Base-by-base conservation (phyloP, 2,797 vertebrate genomes). In the Xerus rutilus region DNA sequence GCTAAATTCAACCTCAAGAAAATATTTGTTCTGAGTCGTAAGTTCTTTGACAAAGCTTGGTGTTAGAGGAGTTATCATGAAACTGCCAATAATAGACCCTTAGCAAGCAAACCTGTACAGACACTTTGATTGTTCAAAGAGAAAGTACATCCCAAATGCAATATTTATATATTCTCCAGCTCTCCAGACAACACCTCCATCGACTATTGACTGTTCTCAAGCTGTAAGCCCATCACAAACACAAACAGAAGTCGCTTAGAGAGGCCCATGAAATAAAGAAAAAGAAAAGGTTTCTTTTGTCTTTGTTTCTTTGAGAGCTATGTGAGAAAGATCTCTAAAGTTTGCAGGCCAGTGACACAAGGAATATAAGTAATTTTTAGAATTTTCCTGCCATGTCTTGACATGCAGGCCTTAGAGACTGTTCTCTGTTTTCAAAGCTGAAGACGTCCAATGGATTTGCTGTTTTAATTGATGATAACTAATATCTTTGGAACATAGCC, bases 11-110 rank as follows among this genome's bases (percentile, higher is more conserved):
- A 1, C 59, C 89, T 78, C 81, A 78, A 97, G 79, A 77, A 94
- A 96, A 87, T 93, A 65, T 96, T 94, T 95, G 23, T 81, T 94
- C 35, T 95, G 86, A 97, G 64, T 62, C 87, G 86, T 81, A 45
- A 90, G 15, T 93, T 43, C 47, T 74, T 89, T 88, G 81, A 74
- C 89, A 94, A 93, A 78, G n/a, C 69, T 93, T 64, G 78, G 30
- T 96, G 79, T 32, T 57, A 18, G 28, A 69, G 35, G 5, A 14
- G 67, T 95, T 82, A 13, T 47, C n/a, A 79, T 79, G 39, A 96
- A 97, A 98, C 84, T 86, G 67, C 54, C 97, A 95, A 43, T 93
- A 97, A 81, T 13, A 78, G 73, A 23, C 43, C 92, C 82, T 95
- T 89, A 96, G 59, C 91, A 97, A 97, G 97, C 94, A 97, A 79